phyloP scores from a whole-genome alignment of 2,113 vertebrate genomes.

The Pelobates fuscus region DNA sequence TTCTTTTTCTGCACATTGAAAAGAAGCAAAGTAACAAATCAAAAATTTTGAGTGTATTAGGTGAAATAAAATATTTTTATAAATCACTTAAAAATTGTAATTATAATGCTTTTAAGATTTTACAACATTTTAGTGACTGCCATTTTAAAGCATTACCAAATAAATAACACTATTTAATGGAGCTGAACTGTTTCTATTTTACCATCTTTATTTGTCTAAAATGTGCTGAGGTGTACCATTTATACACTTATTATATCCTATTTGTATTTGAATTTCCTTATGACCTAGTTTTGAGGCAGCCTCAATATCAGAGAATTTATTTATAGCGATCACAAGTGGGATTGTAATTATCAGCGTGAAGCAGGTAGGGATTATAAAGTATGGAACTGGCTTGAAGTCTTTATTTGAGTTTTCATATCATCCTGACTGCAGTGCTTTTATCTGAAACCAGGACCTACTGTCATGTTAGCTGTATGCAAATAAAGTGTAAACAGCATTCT shows the following conservation, averaged over 20 bases:
- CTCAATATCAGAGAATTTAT: constrained; percentile 12
- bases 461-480: background rate
- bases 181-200: background rate
- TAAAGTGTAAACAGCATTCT: too few relatives aligned
- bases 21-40: too few relatives aligned
- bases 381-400: constrained; percentile 15
- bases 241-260: constrained; percentile 1
- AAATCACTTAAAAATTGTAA: too few relatives aligned
- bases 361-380: constrained; percentile 38
- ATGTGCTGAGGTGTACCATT: background rate
- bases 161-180: too few relatives aligned
- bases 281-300: constrained; percentile 33
- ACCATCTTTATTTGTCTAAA: too few relatives aligned
- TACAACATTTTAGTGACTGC: too few relatives aligned
- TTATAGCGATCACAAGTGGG: constrained; percentile 35
- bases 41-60: too few relatives aligned
- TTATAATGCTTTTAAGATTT: too few relatives aligned
- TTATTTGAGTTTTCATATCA: background rate
- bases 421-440: background rate
- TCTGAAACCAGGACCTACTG: background rate
- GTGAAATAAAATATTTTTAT: too few relatives aligned
- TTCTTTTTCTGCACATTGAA: too few relatives aligned
- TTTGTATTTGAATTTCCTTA: constrained; percentile 21
- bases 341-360: constrained; percentile 36
- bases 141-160: too few relatives aligned